A percentile compares a stretch with the other conserved stretches of the same genome.
Evolutionary conservation across 2,797 vertebrate species (phyloP).

Genomic region (Catharus ustulatus): DNA sequence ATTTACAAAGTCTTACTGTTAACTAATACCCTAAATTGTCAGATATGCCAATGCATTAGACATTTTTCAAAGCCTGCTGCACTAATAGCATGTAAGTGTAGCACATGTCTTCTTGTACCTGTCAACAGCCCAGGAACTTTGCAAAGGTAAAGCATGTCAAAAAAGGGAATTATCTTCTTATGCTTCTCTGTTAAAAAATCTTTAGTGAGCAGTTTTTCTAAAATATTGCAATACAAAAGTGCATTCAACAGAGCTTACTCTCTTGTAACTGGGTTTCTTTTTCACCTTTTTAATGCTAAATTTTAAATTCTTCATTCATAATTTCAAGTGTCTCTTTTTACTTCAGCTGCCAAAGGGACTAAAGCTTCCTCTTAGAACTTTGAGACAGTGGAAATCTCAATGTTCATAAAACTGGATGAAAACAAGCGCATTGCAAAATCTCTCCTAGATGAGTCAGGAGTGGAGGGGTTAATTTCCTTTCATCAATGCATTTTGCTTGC

Average conservation of each 20-base stretch:
- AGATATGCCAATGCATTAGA: slow-evolving; percentile 52
- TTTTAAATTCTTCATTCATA: background rate
- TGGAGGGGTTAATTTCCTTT: background rate
- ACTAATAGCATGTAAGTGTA: slow-evolving; percentile 41
- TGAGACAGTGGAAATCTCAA: background rate
- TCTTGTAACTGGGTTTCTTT: background rate
- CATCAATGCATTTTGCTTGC: background rate
- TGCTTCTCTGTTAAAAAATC: background rate
- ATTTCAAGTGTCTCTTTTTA: background rate
- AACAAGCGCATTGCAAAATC: background rate
- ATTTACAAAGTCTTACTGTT: slow-evolving; percentile 41
- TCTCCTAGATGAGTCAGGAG: accelerated
- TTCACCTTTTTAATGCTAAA: background rate
- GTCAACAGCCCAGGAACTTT: slow-evolving; percentile 38
- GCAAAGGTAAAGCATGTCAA: slow-evolving; percentile 49
- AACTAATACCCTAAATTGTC: slow-evolving; percentile 55
- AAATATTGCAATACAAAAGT: background rate
- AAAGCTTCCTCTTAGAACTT: background rate
- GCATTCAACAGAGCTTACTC: background rate
- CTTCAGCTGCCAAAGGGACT: background rate
- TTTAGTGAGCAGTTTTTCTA: background rate
- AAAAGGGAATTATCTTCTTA: slow-evolving; percentile 18
- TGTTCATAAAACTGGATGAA: background rate
- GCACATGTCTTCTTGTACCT: slow-evolving; percentile 22
- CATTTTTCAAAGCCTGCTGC: slow-evolving; percentile 35